Base-by-base conservation (phyloP, 2,113 vertebrate genomes). In the Nothobranchius furzeri region DNA sequence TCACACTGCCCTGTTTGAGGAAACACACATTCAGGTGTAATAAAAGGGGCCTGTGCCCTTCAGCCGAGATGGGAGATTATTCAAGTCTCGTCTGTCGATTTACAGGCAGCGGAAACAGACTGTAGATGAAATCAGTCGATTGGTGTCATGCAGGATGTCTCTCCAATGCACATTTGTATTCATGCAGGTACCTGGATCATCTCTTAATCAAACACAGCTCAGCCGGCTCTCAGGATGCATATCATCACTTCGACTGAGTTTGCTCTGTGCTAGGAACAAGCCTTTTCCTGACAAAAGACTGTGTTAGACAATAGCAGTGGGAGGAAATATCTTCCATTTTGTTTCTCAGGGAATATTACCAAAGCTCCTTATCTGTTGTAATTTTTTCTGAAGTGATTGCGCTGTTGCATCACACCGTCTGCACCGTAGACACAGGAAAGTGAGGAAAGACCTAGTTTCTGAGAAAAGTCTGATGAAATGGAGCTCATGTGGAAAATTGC, bases 151-250 rank as follows among this genome's bases (percentile, higher is more conserved):
- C 69, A 50, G 72, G 57, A 76, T 69, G 70, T 82, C 78, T 72
- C 51, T 67, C 60, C 65, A 71, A 58, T 14, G 15, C 60, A 47
- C 79, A 79, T 88, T 85, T 83, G 82, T 87, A 86, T 89, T 88
- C 82, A 82, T 55, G 52, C 76, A 60, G 79, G 71, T 64, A 56
- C 72, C 64, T 65, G 72, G 48, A 62, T 76, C 76, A 86, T 86
- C 84, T 82, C 80, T 83, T 89, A 73, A 81, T 87, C 83, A 86
- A 87, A 86, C 71, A 84, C 49, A 42, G 52, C 79, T 87, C 84
- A 74, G 76, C 75, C 78, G 78, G 76, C 76, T 81, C 68, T 70
- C 48, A 37, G 73, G 68, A 68, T 62, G 58, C 1, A 7, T 45
- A 55, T 70, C 60, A 10, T 61, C 4, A 51, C 75, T 12, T 46